Percentiles rank a stretch among this genome's conserved stretches.
Conservation (phyloP, 2,888 invertebrate genomes). For the Eulithis prunata region DNA sequence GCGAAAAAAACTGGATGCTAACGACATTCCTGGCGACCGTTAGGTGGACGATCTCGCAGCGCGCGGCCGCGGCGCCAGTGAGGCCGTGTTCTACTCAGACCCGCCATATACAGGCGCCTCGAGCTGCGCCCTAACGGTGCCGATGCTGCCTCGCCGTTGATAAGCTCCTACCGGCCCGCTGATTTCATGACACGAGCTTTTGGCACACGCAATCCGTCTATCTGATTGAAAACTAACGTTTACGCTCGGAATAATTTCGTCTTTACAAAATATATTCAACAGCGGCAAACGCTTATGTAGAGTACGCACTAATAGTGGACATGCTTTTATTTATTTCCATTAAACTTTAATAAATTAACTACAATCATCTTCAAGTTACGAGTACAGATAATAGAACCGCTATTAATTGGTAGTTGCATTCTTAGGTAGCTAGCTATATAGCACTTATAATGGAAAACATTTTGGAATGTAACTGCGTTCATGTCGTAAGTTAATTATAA, state of each 20-base stretch:
- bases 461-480: constrained; percentile 40
- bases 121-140: constrained; percentile 61
- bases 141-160: constrained; percentile 46
- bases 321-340: not conserved
- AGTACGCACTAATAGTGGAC: too few relatives aligned
- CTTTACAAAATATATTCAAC: not conserved
- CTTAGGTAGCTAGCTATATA: constrained; percentile 16
- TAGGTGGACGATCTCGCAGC: constrained; percentile 67
- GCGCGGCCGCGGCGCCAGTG: constrained; percentile 41
- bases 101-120: constrained; percentile 47
- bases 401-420: constrained; percentile 40
- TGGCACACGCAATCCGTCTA: constrained; percentile 36
- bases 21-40: constrained; percentile 78
- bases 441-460: constrained; percentile 36
- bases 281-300: too few relatives aligned
- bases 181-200: constrained; percentile 51
- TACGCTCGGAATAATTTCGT: not conserved
- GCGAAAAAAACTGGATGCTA: constrained; percentile 68
- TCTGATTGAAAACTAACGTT: constrained; percentile 19
- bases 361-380: constrained; percentile 39
- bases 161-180: constrained; percentile 51
- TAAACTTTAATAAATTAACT: constrained; percentile 32
- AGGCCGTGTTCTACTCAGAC: constrained; percentile 42
- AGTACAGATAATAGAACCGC: constrained; percentile 40
- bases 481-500: constrained; percentile 41